Evolutionary conservation across 1,140 invertebrate genomes (phyloP).

Genomic region (Philaenus spumarius): DNA sequence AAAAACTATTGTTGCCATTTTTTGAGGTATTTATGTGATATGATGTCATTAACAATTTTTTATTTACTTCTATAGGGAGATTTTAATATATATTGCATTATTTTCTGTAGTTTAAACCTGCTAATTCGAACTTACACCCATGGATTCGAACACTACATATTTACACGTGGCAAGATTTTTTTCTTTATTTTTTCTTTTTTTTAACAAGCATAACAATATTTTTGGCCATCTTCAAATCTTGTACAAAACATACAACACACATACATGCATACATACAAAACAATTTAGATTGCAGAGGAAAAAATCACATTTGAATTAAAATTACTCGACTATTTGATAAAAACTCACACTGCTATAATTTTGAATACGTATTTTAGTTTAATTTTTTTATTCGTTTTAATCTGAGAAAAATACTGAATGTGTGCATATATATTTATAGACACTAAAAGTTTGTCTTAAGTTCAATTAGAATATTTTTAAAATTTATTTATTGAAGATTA

Average conservation of each 20-base stretch:
- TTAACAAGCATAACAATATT: conserved; percentile 2
- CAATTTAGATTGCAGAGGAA: not conserved
- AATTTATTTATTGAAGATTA: too few species aligned
- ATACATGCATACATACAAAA: conserved; percentile 1
- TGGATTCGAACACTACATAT: too few species aligned
- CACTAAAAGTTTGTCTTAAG: not conserved
- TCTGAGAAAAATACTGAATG: not conserved
- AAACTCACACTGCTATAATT: too few species aligned
- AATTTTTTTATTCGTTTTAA: too few species aligned
- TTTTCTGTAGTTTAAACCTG: too few species aligned
- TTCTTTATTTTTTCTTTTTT: conserved; percentile 3
- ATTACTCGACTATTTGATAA: too few species aligned
- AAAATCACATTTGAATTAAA: not conserved
- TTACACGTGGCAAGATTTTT: not conserved
- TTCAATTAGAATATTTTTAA: not conserved
- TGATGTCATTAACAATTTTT: not conserved
- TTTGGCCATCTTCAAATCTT: conserved; percentile 13
- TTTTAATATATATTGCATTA: not conserved
- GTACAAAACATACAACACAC: conserved; percentile 19
- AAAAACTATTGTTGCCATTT: not conserved
- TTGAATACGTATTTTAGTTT: too few species aligned
- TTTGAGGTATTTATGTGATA: not conserved
- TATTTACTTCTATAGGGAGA: not conserved
- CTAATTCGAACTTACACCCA: too few species aligned
- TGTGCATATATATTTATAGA: conserved; percentile 3